A percentile compares a stretch with the other conserved stretches of the same genome.
phyloP scores from a whole-genome alignment of 1,140 invertebrate genomes.

The Leptinotarsa undecemlineata region DNA sequence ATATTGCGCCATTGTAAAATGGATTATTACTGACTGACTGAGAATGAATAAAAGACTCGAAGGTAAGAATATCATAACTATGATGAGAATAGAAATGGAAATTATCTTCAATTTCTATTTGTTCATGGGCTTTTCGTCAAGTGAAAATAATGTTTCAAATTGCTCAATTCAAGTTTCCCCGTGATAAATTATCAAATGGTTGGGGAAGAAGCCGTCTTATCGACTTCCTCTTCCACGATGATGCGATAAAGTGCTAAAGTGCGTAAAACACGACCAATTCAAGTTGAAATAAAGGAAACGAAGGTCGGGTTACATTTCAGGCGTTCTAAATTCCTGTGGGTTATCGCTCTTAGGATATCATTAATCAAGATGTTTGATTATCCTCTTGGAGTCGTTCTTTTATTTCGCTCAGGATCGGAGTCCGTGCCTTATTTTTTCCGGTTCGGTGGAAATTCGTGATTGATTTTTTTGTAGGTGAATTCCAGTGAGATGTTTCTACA shows the following conservation, averaged over 20 bases:
- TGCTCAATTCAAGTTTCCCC: too few relatives aligned
- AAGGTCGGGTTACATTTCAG: neutral
- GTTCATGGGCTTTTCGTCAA: too few relatives aligned
- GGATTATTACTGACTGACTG: too few relatives aligned
- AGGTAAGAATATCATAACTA: too few relatives aligned
- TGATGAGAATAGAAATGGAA: too few relatives aligned
- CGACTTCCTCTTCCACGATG: neutral
- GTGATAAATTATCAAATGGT: too few relatives aligned
- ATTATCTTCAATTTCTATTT: too few relatives aligned
- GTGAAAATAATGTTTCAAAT: too few relatives aligned
- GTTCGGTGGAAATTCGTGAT: neutral
- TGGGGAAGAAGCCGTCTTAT: neutral
- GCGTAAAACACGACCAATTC: neutral
- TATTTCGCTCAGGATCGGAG: neutral
- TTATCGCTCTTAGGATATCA: neutral
- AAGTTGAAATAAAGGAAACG: neutral
- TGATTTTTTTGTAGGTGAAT: neutral
- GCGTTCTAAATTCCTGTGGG: neutral
- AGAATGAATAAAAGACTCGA: too few relatives aligned
- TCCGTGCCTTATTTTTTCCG: neutral
- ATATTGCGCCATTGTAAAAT: too few relatives aligned
- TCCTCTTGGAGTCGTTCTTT: neutral
- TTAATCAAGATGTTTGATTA: conserved; percentile 6
- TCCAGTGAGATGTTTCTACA: too few relatives aligned
- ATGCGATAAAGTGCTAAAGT: neutral